Percentiles rank a stretch among this genome's conserved stretches.
Conservation (phyloP, 2,113 vertebrate species). For the Mirza zaza region DNA sequence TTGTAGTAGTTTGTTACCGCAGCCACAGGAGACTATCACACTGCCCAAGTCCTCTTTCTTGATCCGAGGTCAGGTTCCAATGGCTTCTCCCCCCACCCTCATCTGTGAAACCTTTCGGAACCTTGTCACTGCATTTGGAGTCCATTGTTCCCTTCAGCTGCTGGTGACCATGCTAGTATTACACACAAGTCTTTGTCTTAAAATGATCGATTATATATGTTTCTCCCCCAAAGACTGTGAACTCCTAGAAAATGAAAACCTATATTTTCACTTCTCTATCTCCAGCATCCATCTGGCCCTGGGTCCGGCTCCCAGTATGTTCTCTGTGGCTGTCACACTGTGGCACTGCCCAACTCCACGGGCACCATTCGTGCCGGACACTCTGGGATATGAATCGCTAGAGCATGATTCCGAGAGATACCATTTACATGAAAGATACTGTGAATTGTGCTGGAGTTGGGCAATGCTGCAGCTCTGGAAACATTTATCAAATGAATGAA, state of each 20-base stretch:
- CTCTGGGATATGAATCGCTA: too few relatives aligned
- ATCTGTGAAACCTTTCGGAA: background rate
- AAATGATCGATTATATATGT: background rate
- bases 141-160: background rate
- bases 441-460: background rate
- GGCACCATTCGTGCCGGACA: too few relatives aligned
- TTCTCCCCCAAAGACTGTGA: background rate
- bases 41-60: background rate
- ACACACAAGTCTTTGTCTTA: slow-evolving; percentile 22
- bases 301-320: background rate
- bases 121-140: background rate
- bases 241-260: background rate
- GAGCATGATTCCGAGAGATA: background rate
- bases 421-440: background rate
- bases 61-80: background rate
- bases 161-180: background rate
- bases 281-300: background rate
- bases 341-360: accelerated
- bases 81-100: background rate
- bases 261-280: background rate
- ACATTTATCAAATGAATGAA: background rate
- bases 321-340: background rate
- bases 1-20: background rate
- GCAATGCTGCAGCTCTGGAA: background rate
- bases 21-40: background rate